phyloP scores from a whole-genome alignment of 2,888 invertebrate genomes.

The Pelosia muscerda region DNA sequence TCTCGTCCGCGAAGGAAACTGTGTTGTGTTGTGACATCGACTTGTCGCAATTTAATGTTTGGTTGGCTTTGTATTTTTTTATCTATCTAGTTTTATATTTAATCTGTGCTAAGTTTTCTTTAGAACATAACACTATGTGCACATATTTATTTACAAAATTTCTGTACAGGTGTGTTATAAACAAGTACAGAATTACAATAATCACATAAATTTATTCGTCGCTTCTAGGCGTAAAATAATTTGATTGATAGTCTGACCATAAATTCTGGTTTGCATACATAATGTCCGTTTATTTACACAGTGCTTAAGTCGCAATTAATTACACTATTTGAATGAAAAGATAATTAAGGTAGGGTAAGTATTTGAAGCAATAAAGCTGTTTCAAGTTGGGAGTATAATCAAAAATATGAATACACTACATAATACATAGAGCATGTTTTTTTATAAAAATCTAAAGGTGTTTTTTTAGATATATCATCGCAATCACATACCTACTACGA shows the following conservation, averaged over 20 bases:
- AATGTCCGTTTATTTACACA: slow-evolving; percentile 1
- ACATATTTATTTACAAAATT: background rate
- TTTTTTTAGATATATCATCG: no score
- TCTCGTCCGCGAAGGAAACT: slow-evolving; percentile 44
- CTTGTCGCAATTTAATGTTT: slow-evolving; percentile 31
- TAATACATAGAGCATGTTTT: no score
- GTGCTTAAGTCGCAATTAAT: background rate
- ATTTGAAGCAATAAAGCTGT: background rate
- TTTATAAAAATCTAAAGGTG: no score
- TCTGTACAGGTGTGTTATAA: background rate
- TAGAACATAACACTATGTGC: no score
- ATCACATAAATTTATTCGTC: slow-evolving; percentile 6
- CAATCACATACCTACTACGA: no score
- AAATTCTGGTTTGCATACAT: background rate
- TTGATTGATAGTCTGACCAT: background rate
- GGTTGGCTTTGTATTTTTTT: background rate
- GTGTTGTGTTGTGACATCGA: slow-evolving; percentile 42
- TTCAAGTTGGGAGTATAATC: background rate
- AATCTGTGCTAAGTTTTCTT: no score
- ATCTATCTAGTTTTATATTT: background rate
- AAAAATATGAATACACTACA: no score
- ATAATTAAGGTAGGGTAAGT: background rate
- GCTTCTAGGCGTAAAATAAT: background rate
- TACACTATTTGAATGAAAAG: slow-evolving; percentile 4
- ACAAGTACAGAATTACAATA: background rate